Evolutionary conservation across 2,113 vertebrate species (phyloP).

Genomic region (Mus spicilegus): DNA sequence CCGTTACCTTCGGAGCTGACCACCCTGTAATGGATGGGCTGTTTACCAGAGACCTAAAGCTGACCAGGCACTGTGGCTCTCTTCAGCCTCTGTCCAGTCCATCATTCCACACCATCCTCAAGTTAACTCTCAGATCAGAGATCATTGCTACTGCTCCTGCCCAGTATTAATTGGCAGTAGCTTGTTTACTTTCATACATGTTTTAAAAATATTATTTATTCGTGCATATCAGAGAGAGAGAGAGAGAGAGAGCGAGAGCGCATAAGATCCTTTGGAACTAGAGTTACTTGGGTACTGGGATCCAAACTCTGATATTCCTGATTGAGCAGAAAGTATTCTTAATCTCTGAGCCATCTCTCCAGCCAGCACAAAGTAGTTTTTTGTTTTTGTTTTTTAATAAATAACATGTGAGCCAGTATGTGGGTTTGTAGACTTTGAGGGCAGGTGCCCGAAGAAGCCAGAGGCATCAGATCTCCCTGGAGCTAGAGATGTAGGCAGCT

Average conservation of each 20-base stretch:
- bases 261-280: not conserved
- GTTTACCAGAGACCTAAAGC: not conserved
- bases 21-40: too few relatives aligned
- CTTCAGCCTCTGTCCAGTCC: not conserved
- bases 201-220: not conserved
- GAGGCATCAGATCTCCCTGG: not conserved
- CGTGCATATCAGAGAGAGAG: not conserved
- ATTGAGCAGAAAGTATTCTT: not conserved
- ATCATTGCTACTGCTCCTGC: not conserved
- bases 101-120: not conserved
- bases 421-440: not conserved
- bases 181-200: not conserved
- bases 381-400: not conserved
- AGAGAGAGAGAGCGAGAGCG: not conserved
- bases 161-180: not conserved
- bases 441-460: not conserved
- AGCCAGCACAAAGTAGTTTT: not conserved
- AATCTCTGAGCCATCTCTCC: not conserved
- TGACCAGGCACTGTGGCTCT: not conserved
- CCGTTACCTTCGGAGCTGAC: not conserved
- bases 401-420: not conserved
- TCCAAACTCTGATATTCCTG: not conserved
- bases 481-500: not conserved
- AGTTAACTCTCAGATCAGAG: not conserved
- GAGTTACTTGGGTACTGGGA: not conserved